Base-by-base conservation (phyloP, 2,888 invertebrate genomes). In the Polymixis lichenea region DNA sequence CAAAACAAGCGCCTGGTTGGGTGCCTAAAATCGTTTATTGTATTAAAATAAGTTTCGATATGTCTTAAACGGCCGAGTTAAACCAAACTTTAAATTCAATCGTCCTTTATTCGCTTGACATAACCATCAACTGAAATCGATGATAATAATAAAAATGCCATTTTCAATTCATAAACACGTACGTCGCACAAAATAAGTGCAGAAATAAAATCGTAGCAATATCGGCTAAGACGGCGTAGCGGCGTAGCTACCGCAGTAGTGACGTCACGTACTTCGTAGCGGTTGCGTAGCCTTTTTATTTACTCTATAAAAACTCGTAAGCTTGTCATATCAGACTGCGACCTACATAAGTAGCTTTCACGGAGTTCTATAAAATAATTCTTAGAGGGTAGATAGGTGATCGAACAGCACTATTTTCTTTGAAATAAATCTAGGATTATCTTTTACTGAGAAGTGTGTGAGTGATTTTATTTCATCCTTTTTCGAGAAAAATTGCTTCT, bases 241-340 rank as follows among this genome's bases (percentile, higher is more conserved):
- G 25, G 38, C 9, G 53, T 72, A 43, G 55, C 72, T 72, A 43
- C 17, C 69, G 77, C 78, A 71, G 74, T 56, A 72, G 71, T 77
- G 78, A 78, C 77, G 87, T 85, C 85, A 85, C 78, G 55, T 61
- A 53, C 68, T 68, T 71, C 76, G 84, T 75, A 87, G 78, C 72
- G 49, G 72, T 65, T 75, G 72, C 70, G 81, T 80, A 84, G 85
- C 51, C 13, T 51, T 80, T 82, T 84, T 80, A 84, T 82, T 84
- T 75, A 58, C 53, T 69, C 46, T 43, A 84, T 75, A 75, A 72
- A 70, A 83, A 70, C 65, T 74, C 55, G 65, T 60, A 62, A 69
- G 69, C 64, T 77, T 75, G 61, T 70, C 74, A 56, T 60, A 71
- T 46, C 60, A 38, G 32, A 17, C 53, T 74, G 49, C 51, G 80